Evolutionary conservation across 2,113 vertebrate genomes (phyloP), one percentile per base, ranked within the genome.

Genomic region (Paratilapia polleni): DNA sequence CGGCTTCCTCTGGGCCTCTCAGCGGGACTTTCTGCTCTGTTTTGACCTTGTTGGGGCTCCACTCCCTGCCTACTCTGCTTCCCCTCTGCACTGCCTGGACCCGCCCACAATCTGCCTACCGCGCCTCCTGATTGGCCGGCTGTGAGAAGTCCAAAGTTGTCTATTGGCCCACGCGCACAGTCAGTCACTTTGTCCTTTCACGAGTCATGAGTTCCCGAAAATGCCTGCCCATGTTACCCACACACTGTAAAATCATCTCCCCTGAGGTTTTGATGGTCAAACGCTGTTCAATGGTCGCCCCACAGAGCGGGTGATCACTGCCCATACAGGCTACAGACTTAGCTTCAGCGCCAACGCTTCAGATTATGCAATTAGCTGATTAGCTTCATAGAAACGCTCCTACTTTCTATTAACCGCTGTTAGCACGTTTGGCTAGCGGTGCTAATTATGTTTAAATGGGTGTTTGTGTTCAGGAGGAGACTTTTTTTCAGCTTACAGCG

Each of bases 11-110:
- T 13, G 7, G 70, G 68, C 68, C 43, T 9, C 41, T 19, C 52
- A 11, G 24, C 49, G 28, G 70, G 15, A 57, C 34, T 34, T 59
- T 13, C 52, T 17, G 57, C 60, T 87, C 49, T 95, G 91, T 95
- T 94, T 85, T 96, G 95, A 96, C 95, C 95, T 96, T 96, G 95
- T 68, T 94, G 57, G 56, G 62, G 61, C 62, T 89, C 82, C 62
- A 26, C 61, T 84, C 79, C 83, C 77, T 64, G 68, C 20, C 56
- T 70, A 70, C 63, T 83, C 84, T 36, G 77, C 31, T 70, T 64
- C 80, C 41, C 49, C 66, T 22, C 79, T 31, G 3, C 80, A 22
- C 63, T 68, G 15, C 56, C 28, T 3, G 36, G 31, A 3, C 63
- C 52, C 81, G 60, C 84, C 92, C 87, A 15, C 56, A 41, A 17